A percentile compares a stretch with the other conserved stretches of the same genome.
These are phyloP conservation scores for Helostoma temminkii DNA, from an alignment of 2,797 vertebrate species.

Conservation along the genomic window DNA sequence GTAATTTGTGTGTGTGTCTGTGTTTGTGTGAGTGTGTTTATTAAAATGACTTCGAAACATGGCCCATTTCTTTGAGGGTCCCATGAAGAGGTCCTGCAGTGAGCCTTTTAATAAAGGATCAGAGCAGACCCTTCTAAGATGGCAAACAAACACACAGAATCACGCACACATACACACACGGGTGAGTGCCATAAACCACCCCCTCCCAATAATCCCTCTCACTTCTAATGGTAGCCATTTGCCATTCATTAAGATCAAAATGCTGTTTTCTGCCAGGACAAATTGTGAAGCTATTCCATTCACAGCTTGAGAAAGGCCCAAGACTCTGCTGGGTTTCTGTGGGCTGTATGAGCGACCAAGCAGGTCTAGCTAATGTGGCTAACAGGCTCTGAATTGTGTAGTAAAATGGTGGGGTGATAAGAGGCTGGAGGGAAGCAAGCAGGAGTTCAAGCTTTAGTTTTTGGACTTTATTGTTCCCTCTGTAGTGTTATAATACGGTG, in stretches of 20 bases:
- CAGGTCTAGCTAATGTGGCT: conserved; percentile 91
- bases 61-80: conserved; percentile 93
- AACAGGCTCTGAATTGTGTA: conserved; percentile 78
- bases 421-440: conserved; percentile 8
- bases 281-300: conserved; percentile 99
- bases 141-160: conserved; percentile 53
- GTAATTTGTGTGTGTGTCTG: conserved; percentile 13
- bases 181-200: conserved; percentile 46
- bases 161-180: conserved; percentile 20
- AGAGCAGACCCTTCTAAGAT: conserved; percentile 93
- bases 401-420: conserved; percentile 19
- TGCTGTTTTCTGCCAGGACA: conserved; percentile 93
- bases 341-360: conserved; percentile 92
- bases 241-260: conserved; percentile 99
- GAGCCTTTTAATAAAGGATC: conserved; percentile 99
- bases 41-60: conserved; percentile 96
- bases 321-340: conserved; percentile 92
- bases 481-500: conserved; percentile 7
- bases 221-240: conserved; percentile 99
- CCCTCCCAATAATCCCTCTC: conserved; percentile 93
- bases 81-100: conserved; percentile 92
- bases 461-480: background rate
- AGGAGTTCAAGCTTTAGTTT: background rate
- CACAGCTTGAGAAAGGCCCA: conserved; percentile 92
- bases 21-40: conserved; percentile 62